Evolutionary conservation across 2,113 vertebrate genomes (phyloP).

Genomic region (Mugil cephalus): DNA sequence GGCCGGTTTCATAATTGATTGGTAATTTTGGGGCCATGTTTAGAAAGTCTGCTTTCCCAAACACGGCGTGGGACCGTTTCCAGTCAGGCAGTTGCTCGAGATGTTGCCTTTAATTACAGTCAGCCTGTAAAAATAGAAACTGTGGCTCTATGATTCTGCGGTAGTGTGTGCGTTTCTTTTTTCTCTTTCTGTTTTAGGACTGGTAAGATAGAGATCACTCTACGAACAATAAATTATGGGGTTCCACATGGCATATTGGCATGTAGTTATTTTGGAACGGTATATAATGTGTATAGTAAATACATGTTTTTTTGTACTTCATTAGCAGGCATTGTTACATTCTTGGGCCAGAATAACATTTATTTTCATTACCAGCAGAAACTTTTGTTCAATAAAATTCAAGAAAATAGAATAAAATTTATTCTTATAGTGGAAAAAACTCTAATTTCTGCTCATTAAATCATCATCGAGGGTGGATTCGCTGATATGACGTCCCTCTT

Average conservation of each 20-base stretch:
- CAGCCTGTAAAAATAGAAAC: slow-evolving; percentile 69
- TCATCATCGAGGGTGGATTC: too few relatives aligned
- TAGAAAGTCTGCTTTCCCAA: slow-evolving; percentile 48
- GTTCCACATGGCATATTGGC: slow-evolving; percentile 7
- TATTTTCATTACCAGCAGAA: not conserved
- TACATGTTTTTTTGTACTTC: not conserved
- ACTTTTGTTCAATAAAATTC: too few relatives aligned
- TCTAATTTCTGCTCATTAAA: too few relatives aligned
- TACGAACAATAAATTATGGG: slow-evolving; percentile 27
- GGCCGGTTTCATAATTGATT: slow-evolving; percentile 62
- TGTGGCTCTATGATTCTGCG: slow-evolving; percentile 66
- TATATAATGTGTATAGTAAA: not conserved
- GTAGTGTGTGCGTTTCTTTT: slow-evolving; percentile 22
- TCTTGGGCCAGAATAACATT: not conserved
- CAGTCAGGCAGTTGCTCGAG: slow-evolving; percentile 51
- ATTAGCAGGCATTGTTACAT: not conserved
- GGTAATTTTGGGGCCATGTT: slow-evolving; percentile 64
- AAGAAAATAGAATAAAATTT: not conserved
- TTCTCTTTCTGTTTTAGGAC: slow-evolving; percentile 42
- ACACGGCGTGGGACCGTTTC: slow-evolving; percentile 58
- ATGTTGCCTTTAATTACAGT: slow-evolving; percentile 77
- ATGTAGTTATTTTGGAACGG: slow-evolving; percentile 25
- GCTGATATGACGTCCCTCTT: not conserved
- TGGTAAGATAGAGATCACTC: slow-evolving; percentile 62
- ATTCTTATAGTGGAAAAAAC: not conserved